phyloP scores from a whole-genome alignment of 2,888 invertebrate species.

The Galeopsomyia nigrocyanea region DNA sequence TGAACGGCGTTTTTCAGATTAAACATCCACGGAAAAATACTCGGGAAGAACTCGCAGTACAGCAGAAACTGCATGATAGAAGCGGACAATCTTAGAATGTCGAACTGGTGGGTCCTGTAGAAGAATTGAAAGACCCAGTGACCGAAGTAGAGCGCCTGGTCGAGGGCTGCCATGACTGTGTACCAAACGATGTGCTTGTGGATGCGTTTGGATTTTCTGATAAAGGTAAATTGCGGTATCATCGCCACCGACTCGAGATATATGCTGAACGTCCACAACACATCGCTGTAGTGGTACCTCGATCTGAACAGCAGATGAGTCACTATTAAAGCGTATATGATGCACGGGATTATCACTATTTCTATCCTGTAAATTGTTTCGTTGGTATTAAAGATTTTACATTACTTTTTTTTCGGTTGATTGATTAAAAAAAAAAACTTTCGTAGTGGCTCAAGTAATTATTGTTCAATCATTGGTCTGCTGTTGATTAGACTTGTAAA shows the following conservation, averaged over 20 bases:
- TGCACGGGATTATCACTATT: constrained; percentile 15
- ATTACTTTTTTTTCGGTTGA: too few species aligned
- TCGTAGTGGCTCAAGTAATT: too few species aligned
- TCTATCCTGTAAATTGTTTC: constrained; percentile 22
- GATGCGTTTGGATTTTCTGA: constrained; percentile 5
- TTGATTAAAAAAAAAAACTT: too few species aligned
- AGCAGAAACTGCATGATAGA: constrained; percentile 12
- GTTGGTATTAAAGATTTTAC: not conserved
- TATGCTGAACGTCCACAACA: constrained; percentile 31
- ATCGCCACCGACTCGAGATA: constrained; percentile 28
- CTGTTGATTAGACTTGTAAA: too few species aligned
- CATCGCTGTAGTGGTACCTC: not conserved
- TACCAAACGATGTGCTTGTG: constrained; percentile 24
- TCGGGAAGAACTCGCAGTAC: constrained; percentile 28
- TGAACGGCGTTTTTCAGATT: not conserved
- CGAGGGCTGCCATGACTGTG: not conserved
- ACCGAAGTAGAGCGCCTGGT: constrained; percentile 14
- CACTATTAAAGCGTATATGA: constrained; percentile 4
- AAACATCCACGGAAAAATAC: constrained; percentile 1
- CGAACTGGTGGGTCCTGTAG: not conserved
- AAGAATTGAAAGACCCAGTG: constrained; percentile 20
- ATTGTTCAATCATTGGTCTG: too few species aligned
- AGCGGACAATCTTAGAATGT: not conserved
- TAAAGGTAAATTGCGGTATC: constrained; percentile 20
- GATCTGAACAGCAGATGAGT: too few species aligned